Conservation (phyloP, 2,113 vertebrate genomes). For the Microcebus lehilahytsara region DNA sequence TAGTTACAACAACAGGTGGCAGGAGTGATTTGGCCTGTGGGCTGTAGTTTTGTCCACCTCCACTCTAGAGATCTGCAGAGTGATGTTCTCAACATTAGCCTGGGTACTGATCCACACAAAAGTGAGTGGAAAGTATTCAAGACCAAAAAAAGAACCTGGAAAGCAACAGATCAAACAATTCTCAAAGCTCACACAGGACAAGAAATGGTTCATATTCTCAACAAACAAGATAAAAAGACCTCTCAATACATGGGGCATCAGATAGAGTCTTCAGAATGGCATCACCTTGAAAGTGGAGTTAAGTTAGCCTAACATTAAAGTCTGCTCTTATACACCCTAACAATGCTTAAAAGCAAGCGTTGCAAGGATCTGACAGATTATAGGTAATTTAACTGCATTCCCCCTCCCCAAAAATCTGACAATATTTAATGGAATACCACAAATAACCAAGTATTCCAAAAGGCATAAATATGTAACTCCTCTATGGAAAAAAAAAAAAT, state of each 20-base stretch:
- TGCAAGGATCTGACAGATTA: neutral
- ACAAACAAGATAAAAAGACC: neutral
- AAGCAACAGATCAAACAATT: neutral
- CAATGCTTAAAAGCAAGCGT: neutral
- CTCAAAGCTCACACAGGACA: neutral
- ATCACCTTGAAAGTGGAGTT: neutral
- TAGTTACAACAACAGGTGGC: conserved; percentile 2
- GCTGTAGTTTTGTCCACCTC: neutral
- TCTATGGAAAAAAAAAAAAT: neutral
- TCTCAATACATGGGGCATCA: neutral
- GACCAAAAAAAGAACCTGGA: neutral
- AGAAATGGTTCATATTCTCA: neutral
- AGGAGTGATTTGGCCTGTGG: neutral
- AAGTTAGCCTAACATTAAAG: neutral
- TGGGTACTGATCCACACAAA: neutral
- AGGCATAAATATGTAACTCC: neutral
- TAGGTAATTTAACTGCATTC: neutral
- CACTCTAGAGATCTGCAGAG: neutral
- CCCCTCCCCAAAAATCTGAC: neutral
- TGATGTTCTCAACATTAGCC: neutral
- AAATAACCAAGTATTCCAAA: conserved; percentile 21
- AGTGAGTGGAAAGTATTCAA: conserved; percentile 10
- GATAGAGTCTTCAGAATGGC: neutral
- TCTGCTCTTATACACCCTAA: neutral
- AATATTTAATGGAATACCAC: neutral